A percentile compares a stretch with the other conserved stretches of the same genome.
Conservation (phyloP, 2,797 vertebrate genomes). For the Cyprinodon diabolis region DNA sequence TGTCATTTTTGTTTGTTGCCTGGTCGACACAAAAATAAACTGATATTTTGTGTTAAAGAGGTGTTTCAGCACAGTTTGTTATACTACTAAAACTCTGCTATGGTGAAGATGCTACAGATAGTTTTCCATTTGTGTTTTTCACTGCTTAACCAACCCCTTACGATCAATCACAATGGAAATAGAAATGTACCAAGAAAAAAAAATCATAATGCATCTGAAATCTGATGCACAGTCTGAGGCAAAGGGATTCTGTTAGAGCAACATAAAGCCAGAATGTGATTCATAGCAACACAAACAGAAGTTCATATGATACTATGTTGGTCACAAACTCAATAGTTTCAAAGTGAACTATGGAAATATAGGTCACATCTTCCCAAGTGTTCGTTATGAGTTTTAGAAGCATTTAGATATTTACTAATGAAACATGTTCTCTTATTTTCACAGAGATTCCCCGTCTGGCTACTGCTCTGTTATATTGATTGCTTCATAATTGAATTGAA, state of each 20-base stretch:
- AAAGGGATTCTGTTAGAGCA: not conserved
- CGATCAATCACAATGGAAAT: not conserved
- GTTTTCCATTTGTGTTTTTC: not conserved
- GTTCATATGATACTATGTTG: no score
- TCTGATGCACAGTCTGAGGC: not conserved
- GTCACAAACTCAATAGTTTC: no score
- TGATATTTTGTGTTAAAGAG: not conserved
- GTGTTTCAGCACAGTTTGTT: no score
- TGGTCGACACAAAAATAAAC: not conserved
- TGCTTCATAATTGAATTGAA: conserved; percentile 15
- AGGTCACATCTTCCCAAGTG: not conserved
- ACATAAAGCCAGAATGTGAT: not conserved
- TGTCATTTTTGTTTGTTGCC: not conserved
- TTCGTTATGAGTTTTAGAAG: not conserved
- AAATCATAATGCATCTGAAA: not conserved
- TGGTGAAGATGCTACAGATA: not conserved
- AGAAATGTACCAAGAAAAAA: no score
- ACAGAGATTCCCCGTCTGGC: accelerated
- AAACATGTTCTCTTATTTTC: not conserved
- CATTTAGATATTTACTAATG: not conserved
- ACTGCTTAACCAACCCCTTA: not conserved
- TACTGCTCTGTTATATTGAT: conserved; percentile 26
- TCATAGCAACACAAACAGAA: not conserved
- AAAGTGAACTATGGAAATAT: not conserved
- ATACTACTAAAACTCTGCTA: no score